Percentiles rank a stretch among this genome's conserved stretches.
Evolutionary conservation across 2,888 invertebrate genomes (phyloP).

Genomic region (Drosophila anomalipes): DNA sequence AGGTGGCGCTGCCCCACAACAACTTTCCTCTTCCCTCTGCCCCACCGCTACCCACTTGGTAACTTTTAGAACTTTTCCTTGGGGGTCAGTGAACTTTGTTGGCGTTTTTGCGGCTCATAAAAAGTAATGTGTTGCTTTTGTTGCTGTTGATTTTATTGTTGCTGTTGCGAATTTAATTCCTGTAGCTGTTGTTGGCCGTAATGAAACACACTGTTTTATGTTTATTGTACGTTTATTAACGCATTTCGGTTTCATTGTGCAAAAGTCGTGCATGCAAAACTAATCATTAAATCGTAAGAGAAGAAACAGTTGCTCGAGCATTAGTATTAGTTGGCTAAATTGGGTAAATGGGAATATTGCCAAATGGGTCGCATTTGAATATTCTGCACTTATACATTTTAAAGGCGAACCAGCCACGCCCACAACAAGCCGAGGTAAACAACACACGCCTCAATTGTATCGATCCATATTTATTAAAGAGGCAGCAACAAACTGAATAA

Average conservation of each 20-base stretch:
- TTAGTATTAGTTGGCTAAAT: constrained; percentile 29
- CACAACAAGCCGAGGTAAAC: not conserved
- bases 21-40: not conserved
- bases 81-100: constrained; percentile 68
- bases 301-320: constrained; percentile 25
- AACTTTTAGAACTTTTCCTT: constrained; percentile 9
- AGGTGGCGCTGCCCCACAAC: constrained; percentile 20
- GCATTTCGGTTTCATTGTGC: constrained; percentile 13
- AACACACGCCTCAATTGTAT: constrained; percentile 28
- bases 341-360: constrained; percentile 47
- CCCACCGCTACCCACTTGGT: not conserved
- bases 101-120: constrained; percentile 71
- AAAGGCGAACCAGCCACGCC: constrained; percentile 41
- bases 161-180: constrained; percentile 44
- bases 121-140: constrained; percentile 44
- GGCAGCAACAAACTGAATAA: constrained; percentile 47
- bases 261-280: constrained; percentile 19
- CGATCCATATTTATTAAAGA: constrained; percentile 51
- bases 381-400: constrained; percentile 14
- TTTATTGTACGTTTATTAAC: constrained; percentile 28
- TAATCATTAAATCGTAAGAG: constrained; percentile 20
- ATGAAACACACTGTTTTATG: constrained; percentile 61
- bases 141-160: constrained; percentile 11
- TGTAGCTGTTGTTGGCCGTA: constrained; percentile 58
- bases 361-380: constrained; percentile 33